Evolutionary conservation across 2,888 invertebrate species (phyloP).

Genomic region (Melipona beecheii): DNA sequence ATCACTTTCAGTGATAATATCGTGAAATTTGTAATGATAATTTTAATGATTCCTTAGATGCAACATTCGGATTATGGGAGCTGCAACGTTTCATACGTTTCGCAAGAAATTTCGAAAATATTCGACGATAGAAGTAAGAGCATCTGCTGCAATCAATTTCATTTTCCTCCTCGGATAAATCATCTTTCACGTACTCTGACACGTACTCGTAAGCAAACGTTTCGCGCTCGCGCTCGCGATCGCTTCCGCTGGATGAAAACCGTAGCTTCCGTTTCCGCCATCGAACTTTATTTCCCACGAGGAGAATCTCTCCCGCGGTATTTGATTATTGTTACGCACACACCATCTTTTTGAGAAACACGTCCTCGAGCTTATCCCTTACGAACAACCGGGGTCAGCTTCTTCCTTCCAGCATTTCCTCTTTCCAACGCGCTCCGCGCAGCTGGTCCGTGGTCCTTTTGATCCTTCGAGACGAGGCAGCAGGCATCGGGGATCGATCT

Average conservation of each 20-base stretch:
- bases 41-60: no score
- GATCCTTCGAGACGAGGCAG: slow-evolving; percentile 29
- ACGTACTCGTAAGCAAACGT: slow-evolving; percentile 14
- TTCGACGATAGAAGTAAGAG: no score
- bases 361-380: not conserved
- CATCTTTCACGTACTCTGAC: not conserved
- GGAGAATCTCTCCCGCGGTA: slow-evolving; percentile 13
- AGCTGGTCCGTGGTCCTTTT: slow-evolving; percentile 30
- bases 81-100: no score
- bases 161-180: not conserved
- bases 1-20: no score
- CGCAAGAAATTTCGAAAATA: no score
- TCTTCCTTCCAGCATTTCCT: not conserved
- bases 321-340: slow-evolving; percentile 55
- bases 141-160: no score
- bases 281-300: slow-evolving; percentile 57
- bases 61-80: no score
- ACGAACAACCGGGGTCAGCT: not conserved
- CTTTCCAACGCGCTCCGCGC: slow-evolving; percentile 1
- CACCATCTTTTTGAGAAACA: slow-evolving; percentile 1
- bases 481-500: slow-evolving; percentile 49
- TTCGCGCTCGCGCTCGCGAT: not conserved
- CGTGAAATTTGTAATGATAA: no score
- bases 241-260: slow-evolving; percentile 12
- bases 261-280: slow-evolving; percentile 11